phyloP scores from a whole-genome alignment of 2,113 vertebrate species.

The Macquaria ambigua region DNA sequence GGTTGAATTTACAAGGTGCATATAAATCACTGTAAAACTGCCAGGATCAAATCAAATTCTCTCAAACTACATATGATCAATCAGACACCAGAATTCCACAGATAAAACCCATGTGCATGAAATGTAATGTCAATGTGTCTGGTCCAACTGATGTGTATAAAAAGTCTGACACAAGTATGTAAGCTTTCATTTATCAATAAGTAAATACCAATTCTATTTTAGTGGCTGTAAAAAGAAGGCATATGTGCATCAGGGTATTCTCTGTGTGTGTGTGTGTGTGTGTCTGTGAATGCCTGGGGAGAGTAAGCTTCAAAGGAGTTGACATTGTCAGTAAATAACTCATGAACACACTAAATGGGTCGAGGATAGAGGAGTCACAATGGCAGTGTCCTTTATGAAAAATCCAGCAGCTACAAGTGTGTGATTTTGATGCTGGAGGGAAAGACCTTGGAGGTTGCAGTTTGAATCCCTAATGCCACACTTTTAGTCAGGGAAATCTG shows the following conservation, averaged over 20 bases:
- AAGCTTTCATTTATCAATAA: constrained; percentile 49
- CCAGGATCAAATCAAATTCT: neutral
- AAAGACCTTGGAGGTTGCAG: constrained; percentile 29
- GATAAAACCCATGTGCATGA: neutral
- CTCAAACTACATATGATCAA: neutral
- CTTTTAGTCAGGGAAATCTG: constrained; percentile 16
- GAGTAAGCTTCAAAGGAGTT: constrained; percentile 38
- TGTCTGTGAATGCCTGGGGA: neutral
- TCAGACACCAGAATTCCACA: neutral
- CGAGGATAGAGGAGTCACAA: constrained; percentile 51
- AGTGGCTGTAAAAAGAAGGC: constrained; percentile 17
- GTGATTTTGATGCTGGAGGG: constrained; percentile 52
- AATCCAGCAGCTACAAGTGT: constrained; percentile 69
- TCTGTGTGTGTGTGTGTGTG: neutral
- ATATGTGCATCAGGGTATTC: constrained; percentile 3
- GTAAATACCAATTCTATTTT: constrained; percentile 54
- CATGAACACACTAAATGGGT: constrained; percentile 75
- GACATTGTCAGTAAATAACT: constrained; percentile 75
- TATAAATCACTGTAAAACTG: neutral
- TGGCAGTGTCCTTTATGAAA: constrained; percentile 76
- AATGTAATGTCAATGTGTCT: constrained; percentile 11
- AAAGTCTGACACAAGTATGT: constrained; percentile 9
- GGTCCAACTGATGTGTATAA: neutral
- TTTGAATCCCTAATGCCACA: constrained; percentile 19
- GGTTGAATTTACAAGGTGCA: neutral